Evolutionary conservation across 92 coral and sea anemone genomes (phyloP).

Genomic region (Metridium senile): DNA sequence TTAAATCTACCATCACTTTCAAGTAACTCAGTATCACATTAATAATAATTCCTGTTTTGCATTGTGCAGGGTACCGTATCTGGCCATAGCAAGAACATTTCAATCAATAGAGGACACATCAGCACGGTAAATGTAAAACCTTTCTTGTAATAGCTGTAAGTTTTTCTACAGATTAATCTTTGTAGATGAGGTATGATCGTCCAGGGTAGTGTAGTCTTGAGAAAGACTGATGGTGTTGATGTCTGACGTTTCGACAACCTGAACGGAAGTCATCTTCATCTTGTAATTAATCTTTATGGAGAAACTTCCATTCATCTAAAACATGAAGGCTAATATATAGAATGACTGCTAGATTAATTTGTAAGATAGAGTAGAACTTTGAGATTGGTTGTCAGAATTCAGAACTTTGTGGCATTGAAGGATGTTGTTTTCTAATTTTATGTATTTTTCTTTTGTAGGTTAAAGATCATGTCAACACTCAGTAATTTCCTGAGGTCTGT

Average conservation of each 20-base stretch:
- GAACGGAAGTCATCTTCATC: too few species aligned
- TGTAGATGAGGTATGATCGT: too few species aligned
- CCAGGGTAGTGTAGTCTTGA: too few species aligned
- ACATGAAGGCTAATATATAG: too few species aligned
- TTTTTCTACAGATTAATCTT: background rate
- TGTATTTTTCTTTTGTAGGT: constrained; percentile 33
- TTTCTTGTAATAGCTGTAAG: background rate
- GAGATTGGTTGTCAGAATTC: too few species aligned
- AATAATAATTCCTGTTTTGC: too few species aligned
- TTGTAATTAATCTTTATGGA: background rate
- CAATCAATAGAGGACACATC: constrained; percentile 94
- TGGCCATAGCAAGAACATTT: constrained; percentile 94
- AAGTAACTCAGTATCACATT: background rate
- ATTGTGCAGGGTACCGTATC: constrained; percentile 82
- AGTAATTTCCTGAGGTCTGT: constrained; percentile 96
- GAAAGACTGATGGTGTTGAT: too few species aligned
- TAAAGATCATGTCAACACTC: constrained; percentile 87
- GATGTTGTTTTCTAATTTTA: too few species aligned
- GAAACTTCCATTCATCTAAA: background rate
- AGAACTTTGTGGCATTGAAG: too few species aligned
- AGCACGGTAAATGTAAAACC: constrained; percentile 83
- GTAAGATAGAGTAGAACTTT: too few species aligned
- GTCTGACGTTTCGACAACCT: too few species aligned
- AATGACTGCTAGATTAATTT: too few species aligned
- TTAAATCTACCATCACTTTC: background rate